Evolutionary conservation across 2,888 invertebrate species (phyloP), one percentile per base, ranked within the genome.

Genomic region (Aspidiotus rigidus): DNA sequence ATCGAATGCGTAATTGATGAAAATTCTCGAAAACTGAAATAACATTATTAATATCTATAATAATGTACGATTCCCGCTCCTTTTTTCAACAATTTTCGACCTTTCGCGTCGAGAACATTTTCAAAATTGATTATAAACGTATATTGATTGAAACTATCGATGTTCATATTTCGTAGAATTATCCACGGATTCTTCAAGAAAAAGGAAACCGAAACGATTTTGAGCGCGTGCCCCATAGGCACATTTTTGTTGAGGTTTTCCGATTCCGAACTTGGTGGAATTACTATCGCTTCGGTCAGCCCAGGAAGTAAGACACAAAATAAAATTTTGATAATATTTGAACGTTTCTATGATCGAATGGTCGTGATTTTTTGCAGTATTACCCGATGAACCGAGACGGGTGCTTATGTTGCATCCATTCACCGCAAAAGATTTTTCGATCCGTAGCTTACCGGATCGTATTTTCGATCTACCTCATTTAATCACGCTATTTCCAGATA

Each of bases 211-310:
- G 95, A 95, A 74, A 93, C 95, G 73, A 87, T 92, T 86, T 80
- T 97, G 55, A 81, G 86, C 9, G 83, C 83, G 67, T 89, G 89
- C 75, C 82, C 85, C 0, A 84, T 84, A 13, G 96, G 96, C 0
- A 95, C 96, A 0, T 99, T 99, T 79, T 81, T 99, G 70, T 83
- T 98, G 69, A 82, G 99, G 2, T 99, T 97, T 81, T 95, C 94
- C 0, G 99, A 99, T 77, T 95, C 94, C 0, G 96, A 96, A 79
- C 83, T 94, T 10, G 98, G 98, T 2, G 97, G 95, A 0, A 90
- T 97, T 73, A 95, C 95, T 39, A 95, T 97, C 74, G 96, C 95
- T 3, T 95, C 94, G 87, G 86, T 88, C 17, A 28, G 28, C 28
- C 28, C 28, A 28, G 86, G 87, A 74, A 88, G 89, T 87, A 75